Base-by-base conservation (phyloP, 2,888 invertebrate genomes). In the Synanthedon vespiformis region DNA sequence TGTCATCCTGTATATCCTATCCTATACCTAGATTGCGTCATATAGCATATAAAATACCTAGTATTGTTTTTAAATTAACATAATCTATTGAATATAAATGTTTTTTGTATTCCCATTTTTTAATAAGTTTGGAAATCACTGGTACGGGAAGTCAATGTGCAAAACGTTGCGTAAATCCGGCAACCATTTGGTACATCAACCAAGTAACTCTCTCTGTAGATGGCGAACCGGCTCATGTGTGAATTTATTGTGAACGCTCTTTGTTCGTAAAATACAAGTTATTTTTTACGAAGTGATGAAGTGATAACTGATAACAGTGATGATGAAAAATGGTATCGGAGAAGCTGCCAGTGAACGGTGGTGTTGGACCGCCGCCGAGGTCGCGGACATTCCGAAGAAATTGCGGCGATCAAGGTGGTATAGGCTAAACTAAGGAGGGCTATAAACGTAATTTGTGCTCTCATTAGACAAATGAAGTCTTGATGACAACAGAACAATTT, bases 351-450 rank as follows among this genome's bases (percentile, higher is more conserved):
- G 72, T 74, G 73, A 78, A 76, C 61, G 73, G 88, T 74, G 72
- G 86, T 71, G 67, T 77, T 72, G 67, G 81, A 53, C 22, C 22
- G 34, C 74, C 87, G 51, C 74, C 81, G 63, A 80, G 84, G 73
- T 85, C 85, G 57, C 76, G 86, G 68, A 88, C 86, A 63, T 85
- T 88, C 53, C 82, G 90, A 62, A 79, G 88, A 68, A 88, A 89
- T 68, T 88, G 89, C 62, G 90, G 89, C 66, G 91, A 90, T 71
- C 87, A 88, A 88, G 88, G 88, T 88, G 76, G 72, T 73, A 61
- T 67, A 71, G 65, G 67, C 66, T 67, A 55, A n/a, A n/a, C n/a
- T n/a, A n/a, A n/a, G n/a, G n/a, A n/a, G n/a, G n/a, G n/a, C n/a
- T n/a, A n/a, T n/a, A n/a, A n/a, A n/a, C n/a, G n/a, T n/a, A n/a